Conservation (phyloP, 2,113 vertebrate genomes). For the Leptosomus discolor region DNA sequence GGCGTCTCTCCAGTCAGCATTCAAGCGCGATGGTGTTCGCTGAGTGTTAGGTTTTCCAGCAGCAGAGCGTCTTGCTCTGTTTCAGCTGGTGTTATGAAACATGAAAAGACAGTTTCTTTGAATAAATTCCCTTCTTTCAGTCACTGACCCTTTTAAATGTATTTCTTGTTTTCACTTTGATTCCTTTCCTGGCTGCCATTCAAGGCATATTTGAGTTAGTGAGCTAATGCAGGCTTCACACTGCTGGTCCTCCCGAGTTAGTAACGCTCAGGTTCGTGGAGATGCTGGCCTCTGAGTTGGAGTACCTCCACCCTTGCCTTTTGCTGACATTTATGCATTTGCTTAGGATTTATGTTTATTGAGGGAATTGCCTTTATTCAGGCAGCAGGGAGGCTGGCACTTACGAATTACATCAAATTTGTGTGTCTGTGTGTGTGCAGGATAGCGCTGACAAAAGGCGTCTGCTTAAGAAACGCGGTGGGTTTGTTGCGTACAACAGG, state of each 20-base stretch:
- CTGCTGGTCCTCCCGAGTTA: not conserved
- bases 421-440: not conserved
- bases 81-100: not conserved
- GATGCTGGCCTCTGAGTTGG: not conserved
- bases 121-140: not conserved
- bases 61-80: not conserved
- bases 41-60: not conserved
- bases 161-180: not conserved
- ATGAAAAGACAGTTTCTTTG: not conserved
- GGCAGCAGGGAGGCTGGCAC: not conserved
- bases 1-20: constrained; percentile 1
- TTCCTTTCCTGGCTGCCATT: not conserved
- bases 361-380: not conserved
- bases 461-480: not conserved
- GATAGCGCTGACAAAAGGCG: not conserved
- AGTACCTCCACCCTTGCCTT: not conserved
- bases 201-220: not conserved
- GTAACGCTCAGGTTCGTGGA: not conserved
- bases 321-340: not conserved
- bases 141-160: not conserved
- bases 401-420: not conserved
- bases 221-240: not conserved
- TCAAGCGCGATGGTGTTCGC: not conserved
- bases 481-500: not conserved
- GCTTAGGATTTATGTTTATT: not conserved